Percentiles rank a stretch among this genome's conserved stretches.
phyloP scores from a whole-genome alignment of 2,888 invertebrate genomes.

The Agonum fuliginosum region DNA sequence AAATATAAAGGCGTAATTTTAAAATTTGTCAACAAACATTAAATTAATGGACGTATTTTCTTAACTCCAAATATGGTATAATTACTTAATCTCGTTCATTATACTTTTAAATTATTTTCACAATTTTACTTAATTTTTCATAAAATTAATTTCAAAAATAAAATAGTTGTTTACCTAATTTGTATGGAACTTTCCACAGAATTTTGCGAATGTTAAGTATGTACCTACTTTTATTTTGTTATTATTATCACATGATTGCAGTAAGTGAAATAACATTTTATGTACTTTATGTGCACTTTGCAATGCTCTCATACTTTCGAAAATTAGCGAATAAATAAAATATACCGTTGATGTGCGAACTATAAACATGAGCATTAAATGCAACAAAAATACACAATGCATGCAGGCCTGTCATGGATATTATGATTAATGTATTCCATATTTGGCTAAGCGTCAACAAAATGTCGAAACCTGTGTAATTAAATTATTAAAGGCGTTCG shows the following conservation, averaged over 20 bases:
- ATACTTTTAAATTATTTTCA: too few relatives aligned
- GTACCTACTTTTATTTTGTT: too few relatives aligned
- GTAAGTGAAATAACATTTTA: too few relatives aligned
- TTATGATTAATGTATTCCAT: conserved; percentile 46
- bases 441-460: conserved; percentile 30
- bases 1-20: not conserved
- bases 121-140: too few relatives aligned
- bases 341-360: not conserved
- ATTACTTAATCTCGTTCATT: conserved; percentile 24
- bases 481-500: conserved; percentile 46
- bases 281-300: too few relatives aligned
- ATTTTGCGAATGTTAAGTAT: too few relatives aligned
- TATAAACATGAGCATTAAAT: conserved; percentile 22
- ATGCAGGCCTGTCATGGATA: conserved; percentile 22
- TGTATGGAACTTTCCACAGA: too few relatives aligned
- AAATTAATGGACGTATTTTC: not conserved
- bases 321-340: not conserved
- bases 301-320: too few relatives aligned
- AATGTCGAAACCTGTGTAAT: conserved; percentile 39
- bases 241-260: too few relatives aligned
- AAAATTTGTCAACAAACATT: conserved; percentile 14
- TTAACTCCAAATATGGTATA: conserved; percentile 1
- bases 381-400: not conserved
- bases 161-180: too few relatives aligned
- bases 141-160: too few relatives aligned